Evolutionary conservation across 2,797 vertebrate genomes (phyloP).

Genomic region (Clarias laeviceps): DNA sequence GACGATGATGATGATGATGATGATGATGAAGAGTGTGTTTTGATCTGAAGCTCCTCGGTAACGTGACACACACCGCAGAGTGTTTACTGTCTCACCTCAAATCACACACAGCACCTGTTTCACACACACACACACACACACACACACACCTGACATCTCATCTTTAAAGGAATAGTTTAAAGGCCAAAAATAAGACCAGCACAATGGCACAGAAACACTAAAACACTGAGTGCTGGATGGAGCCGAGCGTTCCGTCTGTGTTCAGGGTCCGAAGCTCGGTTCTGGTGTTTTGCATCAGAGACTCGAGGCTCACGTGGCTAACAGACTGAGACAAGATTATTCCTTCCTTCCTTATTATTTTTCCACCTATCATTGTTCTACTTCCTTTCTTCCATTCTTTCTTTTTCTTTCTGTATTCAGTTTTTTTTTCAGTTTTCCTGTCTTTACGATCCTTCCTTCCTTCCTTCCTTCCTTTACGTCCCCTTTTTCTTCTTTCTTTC

Average conservation of each 20-base stretch:
- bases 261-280: background rate
- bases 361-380: background rate
- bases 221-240: too few species aligned
- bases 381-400: background rate
- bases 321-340: background rate
- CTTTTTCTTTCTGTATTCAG: background rate
- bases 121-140: slow-evolving; percentile 1
- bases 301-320: too few species aligned
- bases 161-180: background rate
- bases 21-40: background rate
- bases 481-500: background rate
- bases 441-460: too few species aligned
- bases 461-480: background rate
- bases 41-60: background rate
- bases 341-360: background rate
- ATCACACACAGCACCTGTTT: background rate
- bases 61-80: background rate
- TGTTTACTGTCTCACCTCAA: background rate
- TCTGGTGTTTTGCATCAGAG: background rate
- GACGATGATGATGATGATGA: background rate
- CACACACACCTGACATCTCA: background rate
- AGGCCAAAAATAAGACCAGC: background rate
- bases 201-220: background rate
- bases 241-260: background rate
- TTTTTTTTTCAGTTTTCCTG: too few species aligned